These are phyloP conservation scores for Altica lythri DNA, from an alignment of 2,888 invertebrate genomes.

Conservation along the genomic window DNA sequence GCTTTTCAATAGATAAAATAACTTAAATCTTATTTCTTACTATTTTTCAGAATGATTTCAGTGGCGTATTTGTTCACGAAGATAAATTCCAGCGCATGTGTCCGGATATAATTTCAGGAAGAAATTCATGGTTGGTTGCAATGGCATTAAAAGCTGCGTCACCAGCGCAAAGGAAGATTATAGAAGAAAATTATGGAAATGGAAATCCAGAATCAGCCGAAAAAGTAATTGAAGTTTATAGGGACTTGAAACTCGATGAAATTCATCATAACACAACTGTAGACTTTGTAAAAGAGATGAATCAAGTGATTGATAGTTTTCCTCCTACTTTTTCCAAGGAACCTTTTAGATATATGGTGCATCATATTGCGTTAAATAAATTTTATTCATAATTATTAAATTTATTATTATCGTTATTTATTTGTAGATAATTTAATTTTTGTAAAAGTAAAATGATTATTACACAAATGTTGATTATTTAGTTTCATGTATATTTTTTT, in stretches of 20 bases:
- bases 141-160: conserved; percentile 2
- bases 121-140: background rate
- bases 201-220: background rate
- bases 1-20: too few relatives aligned
- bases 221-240: background rate
- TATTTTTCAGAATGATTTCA: too few relatives aligned
- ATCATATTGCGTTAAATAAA: background rate
- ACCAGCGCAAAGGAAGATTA: background rate
- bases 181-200: conserved; percentile 10
- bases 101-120: conserved; percentile 1
- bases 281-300: background rate
- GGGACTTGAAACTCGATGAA: background rate
- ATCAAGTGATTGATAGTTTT: background rate
- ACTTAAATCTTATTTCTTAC: too few relatives aligned
- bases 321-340: background rate
- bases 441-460: too few relatives aligned
- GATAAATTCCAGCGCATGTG: background rate
- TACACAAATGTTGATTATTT: too few relatives aligned
- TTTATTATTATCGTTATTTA: too few relatives aligned
- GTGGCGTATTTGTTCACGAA: background rate
- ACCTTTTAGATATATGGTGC: background rate
- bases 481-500: too few relatives aligned
- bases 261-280: background rate
- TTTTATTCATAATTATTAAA: background rate
- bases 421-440: too few relatives aligned